Conservation (phyloP, 64 coral and sea anemone species). For the Cladopsammia gracilis region DNA sequence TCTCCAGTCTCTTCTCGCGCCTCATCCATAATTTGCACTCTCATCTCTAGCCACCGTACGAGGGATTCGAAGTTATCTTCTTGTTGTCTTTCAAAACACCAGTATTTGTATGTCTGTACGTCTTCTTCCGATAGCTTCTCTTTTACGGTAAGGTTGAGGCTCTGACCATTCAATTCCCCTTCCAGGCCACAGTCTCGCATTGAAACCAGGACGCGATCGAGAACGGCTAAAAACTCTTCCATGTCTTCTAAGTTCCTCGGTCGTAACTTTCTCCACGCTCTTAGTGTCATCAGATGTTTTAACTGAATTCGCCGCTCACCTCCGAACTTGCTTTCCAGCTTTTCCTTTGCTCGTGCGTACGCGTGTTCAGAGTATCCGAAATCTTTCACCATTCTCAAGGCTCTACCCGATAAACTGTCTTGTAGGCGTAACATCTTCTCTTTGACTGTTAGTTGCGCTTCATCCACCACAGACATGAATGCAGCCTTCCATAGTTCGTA, state of each 20-base stretch:
- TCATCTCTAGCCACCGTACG: no score
- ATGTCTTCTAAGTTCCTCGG: conserved; percentile 57
- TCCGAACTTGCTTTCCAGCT: conserved; percentile 48
- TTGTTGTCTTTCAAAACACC: no score
- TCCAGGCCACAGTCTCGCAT: conserved; percentile 29
- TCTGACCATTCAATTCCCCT: conserved; percentile 43
- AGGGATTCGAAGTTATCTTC: no score
- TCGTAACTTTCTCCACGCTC: conserved; percentile 32
- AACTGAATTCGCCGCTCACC: conserved; percentile 51
- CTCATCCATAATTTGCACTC: no score
- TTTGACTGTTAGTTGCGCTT: conserved; percentile 48
- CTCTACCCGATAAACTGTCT: conserved; percentile 33
- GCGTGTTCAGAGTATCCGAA: conserved; percentile 43
- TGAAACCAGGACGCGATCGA: conserved; percentile 41
- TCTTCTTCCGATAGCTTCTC: no score
- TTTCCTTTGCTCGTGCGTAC: conserved; percentile 48
- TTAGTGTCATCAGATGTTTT: conserved; percentile 46
- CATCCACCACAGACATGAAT: conserved; percentile 55
- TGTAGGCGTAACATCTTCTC: conserved; percentile 69
- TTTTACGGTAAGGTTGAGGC: no score
- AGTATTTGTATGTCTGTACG: no score
- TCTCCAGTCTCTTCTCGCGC: no score
- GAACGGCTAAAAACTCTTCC: conserved; percentile 41
- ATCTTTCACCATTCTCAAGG: conserved; percentile 49
- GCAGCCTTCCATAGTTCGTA: conserved; percentile 65